Evolutionary conservation across 2,113 vertebrate genomes (phyloP).

Genomic region (Oreochromis niloticus): DNA sequence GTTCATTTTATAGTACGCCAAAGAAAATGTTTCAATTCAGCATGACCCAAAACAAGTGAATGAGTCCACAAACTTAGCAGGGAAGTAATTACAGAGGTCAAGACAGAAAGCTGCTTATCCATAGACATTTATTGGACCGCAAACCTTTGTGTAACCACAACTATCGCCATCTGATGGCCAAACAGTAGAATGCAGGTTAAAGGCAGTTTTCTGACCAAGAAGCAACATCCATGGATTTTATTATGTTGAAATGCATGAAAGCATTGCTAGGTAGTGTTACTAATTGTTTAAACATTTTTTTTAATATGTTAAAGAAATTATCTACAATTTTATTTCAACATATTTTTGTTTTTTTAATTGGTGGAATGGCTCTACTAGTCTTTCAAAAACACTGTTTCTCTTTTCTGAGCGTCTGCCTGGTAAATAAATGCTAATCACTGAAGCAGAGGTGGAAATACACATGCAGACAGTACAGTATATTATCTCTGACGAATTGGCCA

Average conservation of each 20-base stretch:
- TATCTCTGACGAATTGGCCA: constrained; percentile 5
- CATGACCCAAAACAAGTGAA: not conserved
- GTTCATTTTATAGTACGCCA: not conserved
- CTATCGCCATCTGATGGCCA: not conserved
- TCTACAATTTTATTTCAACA: not conserved
- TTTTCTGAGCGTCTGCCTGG: not conserved
- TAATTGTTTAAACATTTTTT: not conserved
- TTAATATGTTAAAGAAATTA: not conserved
- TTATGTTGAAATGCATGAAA: not conserved
- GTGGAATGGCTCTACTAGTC: not conserved
- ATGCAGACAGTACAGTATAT: not conserved
- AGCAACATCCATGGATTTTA: not conserved
- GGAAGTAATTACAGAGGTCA: not conserved
- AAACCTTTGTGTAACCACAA: not conserved
- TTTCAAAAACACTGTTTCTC: not conserved
- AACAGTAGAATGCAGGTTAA: not conserved
- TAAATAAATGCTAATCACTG: not conserved
- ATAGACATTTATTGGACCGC: not conserved
- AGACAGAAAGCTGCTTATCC: not conserved
- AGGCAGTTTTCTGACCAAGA: not conserved
- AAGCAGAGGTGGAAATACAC: not conserved
- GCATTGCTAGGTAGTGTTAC: not conserved
- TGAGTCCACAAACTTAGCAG: not conserved
- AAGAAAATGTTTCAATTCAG: not conserved
- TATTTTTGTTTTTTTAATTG: not conserved